Percentiles rank a stretch among this genome's conserved stretches.
phyloP scores from a whole-genome alignment of 1,140 invertebrate species.

The Bradysia coprophila region DNA sequence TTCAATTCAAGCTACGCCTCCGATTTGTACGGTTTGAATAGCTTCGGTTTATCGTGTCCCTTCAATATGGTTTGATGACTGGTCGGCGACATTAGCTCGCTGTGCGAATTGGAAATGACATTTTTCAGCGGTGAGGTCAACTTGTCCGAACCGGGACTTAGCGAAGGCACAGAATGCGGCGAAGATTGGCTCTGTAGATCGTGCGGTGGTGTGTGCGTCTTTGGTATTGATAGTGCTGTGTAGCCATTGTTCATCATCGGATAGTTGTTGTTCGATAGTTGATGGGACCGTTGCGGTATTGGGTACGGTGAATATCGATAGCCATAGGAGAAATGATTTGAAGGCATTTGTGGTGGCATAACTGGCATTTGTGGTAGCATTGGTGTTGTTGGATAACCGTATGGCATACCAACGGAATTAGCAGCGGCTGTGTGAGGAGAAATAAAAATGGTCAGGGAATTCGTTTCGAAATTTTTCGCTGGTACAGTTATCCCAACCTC shows the following conservation, averaged over 20 bases:
- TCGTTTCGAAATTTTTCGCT: too few relatives aligned
- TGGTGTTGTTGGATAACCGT: constrained; percentile 31
- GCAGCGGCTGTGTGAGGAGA: too few relatives aligned
- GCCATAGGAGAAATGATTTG: constrained; percentile 21
- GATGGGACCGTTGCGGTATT: constrained; percentile 16
- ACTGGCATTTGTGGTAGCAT: constrained; percentile 26
- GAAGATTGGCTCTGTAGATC: constrained; percentile 22
- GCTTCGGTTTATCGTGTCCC: constrained; percentile 31
- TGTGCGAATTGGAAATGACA: constrained; percentile 9
- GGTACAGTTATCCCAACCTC: too few relatives aligned
- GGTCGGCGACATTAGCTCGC: constrained; percentile 12
- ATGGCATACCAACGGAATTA: constrained; percentile 37
- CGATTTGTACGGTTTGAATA: constrained; percentile 50
- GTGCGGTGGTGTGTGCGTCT: constrained; percentile 19
- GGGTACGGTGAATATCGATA: constrained; percentile 25
- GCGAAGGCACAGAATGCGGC: constrained; percentile 20
- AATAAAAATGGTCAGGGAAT: too few relatives aligned
- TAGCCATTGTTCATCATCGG: constrained; percentile 4
- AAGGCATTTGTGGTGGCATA: constrained; percentile 24
- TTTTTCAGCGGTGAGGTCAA: constrained; percentile 17
- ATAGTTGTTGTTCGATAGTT: constrained; percentile 7
- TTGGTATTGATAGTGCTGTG: constrained; percentile 8
- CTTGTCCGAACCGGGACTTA: constrained; percentile 22
- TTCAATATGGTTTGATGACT: constrained; percentile 14
- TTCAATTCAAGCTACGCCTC: constrained; percentile 25